Evolutionary conservation across 1,140 invertebrate species (phyloP).

Genomic region (Agrypnia vestita): DNA sequence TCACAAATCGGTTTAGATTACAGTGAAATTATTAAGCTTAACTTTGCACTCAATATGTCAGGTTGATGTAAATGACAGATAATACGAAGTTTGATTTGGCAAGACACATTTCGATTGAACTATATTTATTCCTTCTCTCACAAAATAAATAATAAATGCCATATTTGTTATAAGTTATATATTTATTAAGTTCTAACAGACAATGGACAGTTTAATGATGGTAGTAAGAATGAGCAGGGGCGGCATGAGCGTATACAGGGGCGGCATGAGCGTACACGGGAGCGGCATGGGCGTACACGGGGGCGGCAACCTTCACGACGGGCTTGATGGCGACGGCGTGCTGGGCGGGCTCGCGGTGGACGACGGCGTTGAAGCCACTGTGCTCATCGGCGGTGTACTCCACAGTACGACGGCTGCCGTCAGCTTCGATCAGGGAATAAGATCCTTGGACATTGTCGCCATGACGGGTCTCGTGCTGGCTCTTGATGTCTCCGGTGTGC

Average conservation of each 20-base stretch:
- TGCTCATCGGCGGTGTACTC: slow-evolving; percentile 83
- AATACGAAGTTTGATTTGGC: too few species aligned
- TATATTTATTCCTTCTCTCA: too few species aligned
- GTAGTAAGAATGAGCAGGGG: slow-evolving; percentile 57
- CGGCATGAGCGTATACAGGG: slow-evolving; percentile 60
- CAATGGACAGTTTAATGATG: slow-evolving; percentile 48
- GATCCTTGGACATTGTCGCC: slow-evolving; percentile 75
- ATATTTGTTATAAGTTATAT: too few species aligned
- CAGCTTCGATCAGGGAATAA: slow-evolving; percentile 77
- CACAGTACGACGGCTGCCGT: slow-evolving; percentile 81
- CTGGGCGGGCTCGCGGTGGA: slow-evolving; percentile 74
- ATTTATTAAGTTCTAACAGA: not conserved
- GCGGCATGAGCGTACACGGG: slow-evolving; percentile 61
- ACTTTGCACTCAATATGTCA: too few species aligned
- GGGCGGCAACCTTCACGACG: slow-evolving; percentile 64
- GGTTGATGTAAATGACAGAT: too few species aligned
- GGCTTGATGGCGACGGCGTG: slow-evolving; percentile 62
- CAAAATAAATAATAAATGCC: too few species aligned
- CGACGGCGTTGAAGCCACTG: slow-evolving; percentile 81
- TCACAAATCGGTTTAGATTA: too few species aligned
- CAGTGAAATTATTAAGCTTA: too few species aligned
- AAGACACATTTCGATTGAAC: too few species aligned
- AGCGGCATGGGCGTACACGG: slow-evolving; percentile 54
- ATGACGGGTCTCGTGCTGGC: slow-evolving; percentile 75
- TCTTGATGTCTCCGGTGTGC: slow-evolving; percentile 76